Evolutionary conservation across 2,797 vertebrate species (phyloP).

Genomic region (Selene dorsalis): DNA sequence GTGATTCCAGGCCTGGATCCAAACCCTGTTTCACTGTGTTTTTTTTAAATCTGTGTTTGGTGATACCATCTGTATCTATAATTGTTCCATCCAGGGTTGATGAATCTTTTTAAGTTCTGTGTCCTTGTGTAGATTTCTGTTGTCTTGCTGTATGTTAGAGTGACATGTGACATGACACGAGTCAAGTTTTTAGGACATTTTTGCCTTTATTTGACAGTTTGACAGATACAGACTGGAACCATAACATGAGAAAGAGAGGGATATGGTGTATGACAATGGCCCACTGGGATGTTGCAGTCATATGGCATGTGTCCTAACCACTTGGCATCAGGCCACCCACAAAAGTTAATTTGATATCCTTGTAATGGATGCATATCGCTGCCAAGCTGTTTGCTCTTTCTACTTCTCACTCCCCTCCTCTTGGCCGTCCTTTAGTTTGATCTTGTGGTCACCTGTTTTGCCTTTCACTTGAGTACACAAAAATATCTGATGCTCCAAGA

Average conservation of each 20-base stretch:
- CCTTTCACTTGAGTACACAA: conserved; percentile 24
- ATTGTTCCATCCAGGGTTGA: neutral
- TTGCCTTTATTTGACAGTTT: neutral
- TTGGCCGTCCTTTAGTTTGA: conserved; percentile 50
- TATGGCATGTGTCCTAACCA: neutral
- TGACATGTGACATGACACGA: neutral
- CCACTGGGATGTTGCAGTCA: conserved; percentile 4
- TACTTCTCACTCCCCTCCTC: conserved; percentile 30
- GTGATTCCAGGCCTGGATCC: conserved; percentile 32
- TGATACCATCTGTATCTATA: neutral
- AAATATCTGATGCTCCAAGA: conserved; percentile 13
- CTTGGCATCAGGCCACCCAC: conserved; percentile 26
- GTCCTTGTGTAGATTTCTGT: neutral
- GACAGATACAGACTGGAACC: neutral
- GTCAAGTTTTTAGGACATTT: neutral
- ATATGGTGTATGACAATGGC: neutral
- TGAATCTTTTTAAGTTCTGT: neutral
- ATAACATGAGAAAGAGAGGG: neutral
- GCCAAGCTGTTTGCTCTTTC: conserved; percentile 47
- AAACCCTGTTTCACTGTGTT: conserved; percentile 12
- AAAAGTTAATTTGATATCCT: conserved; percentile 39
- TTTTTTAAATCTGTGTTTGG: neutral
- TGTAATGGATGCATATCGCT: conserved; percentile 27
- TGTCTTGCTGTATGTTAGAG: neutral
- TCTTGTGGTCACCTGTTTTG: conserved; percentile 34